A percentile compares a stretch with the other conserved stretches of the same genome.
Conservation (phyloP, 2,797 vertebrate species). For the Lepus oiostolus region DNA sequence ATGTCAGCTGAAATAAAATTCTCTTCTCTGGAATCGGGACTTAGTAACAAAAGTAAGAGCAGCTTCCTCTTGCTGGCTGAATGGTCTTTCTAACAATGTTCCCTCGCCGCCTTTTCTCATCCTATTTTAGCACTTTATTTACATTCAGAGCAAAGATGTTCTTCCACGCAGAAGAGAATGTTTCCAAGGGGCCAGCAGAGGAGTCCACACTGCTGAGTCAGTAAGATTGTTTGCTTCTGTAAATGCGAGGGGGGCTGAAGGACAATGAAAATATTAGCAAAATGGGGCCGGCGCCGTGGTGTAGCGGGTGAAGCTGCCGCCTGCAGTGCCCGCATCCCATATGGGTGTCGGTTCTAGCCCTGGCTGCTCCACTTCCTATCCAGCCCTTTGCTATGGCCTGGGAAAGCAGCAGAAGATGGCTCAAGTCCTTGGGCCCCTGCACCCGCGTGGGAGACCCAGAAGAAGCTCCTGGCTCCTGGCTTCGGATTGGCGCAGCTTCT, state of each 20-base stretch:
- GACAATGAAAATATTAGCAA: slow-evolving; percentile 33
- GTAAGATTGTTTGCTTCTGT: slow-evolving; percentile 1
- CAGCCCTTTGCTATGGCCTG: too few species aligned
- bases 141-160: neutral
- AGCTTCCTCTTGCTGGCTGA: neutral
- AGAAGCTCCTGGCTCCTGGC: too few species aligned
- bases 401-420: too few species aligned
- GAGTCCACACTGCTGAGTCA: neutral
- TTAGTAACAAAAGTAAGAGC: neutral
- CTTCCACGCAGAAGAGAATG: neutral
- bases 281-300: too few species aligned
- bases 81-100: neutral
- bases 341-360: too few species aligned
- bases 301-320: too few species aligned
- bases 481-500: too few species aligned
- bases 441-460: too few species aligned
- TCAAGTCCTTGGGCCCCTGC: too few species aligned
- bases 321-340: too few species aligned
- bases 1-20: neutral
- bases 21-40: neutral
- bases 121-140: neutral
- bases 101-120: neutral
- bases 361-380: too few species aligned
- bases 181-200: neutral
- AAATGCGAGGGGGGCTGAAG: neutral